Percentiles rank a stretch among this genome's conserved stretches.
phyloP scores from a whole-genome alignment of 2,113 vertebrate species.

The Eurypyga helias region DNA sequence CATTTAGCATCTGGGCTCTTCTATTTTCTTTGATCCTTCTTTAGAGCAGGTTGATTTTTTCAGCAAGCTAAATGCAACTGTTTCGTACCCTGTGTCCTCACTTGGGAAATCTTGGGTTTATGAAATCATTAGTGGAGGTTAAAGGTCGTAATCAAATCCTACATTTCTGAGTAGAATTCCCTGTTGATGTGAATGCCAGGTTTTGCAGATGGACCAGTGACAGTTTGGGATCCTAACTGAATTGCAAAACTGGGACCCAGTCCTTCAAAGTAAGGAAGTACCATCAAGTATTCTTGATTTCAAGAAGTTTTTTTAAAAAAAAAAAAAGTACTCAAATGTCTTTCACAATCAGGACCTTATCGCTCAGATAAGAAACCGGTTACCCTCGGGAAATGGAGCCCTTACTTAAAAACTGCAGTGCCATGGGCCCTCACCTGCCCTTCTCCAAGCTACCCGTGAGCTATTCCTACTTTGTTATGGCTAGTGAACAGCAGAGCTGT shows the following conservation, averaged over 20 bases:
- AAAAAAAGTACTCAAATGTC: not conserved
- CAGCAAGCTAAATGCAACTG: not conserved
- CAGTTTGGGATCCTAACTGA: not conserved
- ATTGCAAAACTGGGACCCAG: not conserved
- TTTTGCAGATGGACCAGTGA: not conserved
- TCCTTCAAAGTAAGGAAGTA: not conserved
- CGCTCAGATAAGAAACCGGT: not conserved
- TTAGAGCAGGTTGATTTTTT: not conserved
- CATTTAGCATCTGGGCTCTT: not conserved
- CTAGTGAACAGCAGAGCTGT: not conserved
- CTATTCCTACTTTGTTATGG: not conserved
- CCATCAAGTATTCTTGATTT: not conserved
- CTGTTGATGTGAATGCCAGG: not conserved
- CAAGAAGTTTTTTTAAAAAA: not conserved
- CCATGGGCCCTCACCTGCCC: not conserved
- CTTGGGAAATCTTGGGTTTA: not conserved
- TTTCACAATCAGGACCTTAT: not conserved
- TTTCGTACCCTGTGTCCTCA: not conserved
- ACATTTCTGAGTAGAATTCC: not conserved
- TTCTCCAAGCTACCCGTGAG: not conserved
- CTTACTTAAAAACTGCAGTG: not conserved
- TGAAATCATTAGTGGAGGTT: not conserved
- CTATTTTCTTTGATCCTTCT: not conserved
- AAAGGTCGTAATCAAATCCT: not conserved
- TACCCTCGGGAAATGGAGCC: not conserved